phyloP scores from a whole-genome alignment of 2,113 vertebrate genomes.

The Bos javanicus region DNA sequence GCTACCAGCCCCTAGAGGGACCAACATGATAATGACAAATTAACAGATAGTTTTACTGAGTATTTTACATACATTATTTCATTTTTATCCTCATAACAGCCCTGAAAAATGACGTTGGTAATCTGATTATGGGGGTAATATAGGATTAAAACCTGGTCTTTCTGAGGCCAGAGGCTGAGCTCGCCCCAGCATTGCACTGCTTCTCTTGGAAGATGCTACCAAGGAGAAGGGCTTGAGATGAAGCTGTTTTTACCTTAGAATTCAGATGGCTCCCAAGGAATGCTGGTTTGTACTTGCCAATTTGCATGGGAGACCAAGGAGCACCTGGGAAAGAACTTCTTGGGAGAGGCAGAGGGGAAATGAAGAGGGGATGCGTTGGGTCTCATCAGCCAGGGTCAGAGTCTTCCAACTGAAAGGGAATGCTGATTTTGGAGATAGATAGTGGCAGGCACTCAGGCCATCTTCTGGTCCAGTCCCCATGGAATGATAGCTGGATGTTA shows the following conservation, averaged over 20 bases:
- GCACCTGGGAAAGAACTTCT: neutral
- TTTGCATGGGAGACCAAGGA: neutral
- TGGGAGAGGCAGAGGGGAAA: neutral
- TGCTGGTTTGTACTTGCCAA: neutral
- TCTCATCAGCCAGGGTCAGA: neutral
- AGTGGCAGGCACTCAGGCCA: neutral
- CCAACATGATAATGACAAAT: neutral
- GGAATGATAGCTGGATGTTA: neutral
- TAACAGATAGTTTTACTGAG: neutral
- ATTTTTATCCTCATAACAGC: neutral
- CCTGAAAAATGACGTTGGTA: neutral
- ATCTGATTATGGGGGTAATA: conserved; percentile 5
- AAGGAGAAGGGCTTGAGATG: neutral
- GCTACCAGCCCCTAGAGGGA: neutral
- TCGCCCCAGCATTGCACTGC: neutral
- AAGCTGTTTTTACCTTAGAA: neutral
- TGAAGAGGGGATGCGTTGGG: neutral
- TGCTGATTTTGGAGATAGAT: neutral
- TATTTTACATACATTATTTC: neutral
- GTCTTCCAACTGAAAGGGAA: neutral
- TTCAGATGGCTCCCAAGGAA: neutral
- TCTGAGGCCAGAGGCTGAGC: neutral
- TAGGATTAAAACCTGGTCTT: neutral
- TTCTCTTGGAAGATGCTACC: neutral
- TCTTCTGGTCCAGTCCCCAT: neutral